Percentiles rank a stretch among this genome's conserved stretches.
These are phyloP conservation scores for Drosophila ochracea DNA, from an alignment of 2,888 invertebrate species.

Conservation along the genomic window DNA sequence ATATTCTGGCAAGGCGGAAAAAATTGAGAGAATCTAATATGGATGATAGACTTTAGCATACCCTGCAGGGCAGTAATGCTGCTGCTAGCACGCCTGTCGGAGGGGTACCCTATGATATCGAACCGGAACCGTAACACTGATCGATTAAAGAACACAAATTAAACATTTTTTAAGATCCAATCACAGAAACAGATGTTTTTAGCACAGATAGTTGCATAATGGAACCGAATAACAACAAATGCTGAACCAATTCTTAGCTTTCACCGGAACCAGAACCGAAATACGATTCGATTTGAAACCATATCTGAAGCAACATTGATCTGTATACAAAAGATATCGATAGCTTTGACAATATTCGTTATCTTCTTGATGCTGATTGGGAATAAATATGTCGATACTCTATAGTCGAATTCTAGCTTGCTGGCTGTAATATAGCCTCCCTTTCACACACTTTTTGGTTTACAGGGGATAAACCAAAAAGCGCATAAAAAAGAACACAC, in stretches of 20 bases:
- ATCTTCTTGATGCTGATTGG: not conserved
- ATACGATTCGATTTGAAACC: not conserved
- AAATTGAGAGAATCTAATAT: not conserved
- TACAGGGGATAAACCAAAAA: conserved; percentile 17
- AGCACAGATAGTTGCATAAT: not conserved
- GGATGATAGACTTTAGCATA: not conserved
- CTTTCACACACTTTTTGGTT: not conserved
- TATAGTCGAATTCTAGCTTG: not conserved
- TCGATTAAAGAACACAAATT: not conserved
- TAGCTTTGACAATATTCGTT: not conserved
- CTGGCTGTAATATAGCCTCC: not conserved
- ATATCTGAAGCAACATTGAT: not conserved
- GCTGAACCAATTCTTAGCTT: not conserved
- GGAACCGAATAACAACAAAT: not conserved
- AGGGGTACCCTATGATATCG: not conserved
- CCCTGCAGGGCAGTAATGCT: not conserved
- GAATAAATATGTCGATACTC: not conserved
- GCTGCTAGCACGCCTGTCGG: too few relatives aligned
- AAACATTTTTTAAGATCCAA: not conserved
- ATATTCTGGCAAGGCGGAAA: conserved; percentile 29
- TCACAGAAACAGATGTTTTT: too few relatives aligned
- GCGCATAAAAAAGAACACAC: conserved; percentile 14
- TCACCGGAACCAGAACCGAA: not conserved
- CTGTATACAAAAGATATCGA: not conserved
- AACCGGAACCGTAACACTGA: not conserved